Conservation (phyloP, 2,888 invertebrate species). For the Eupelmus urozonus region DNA sequence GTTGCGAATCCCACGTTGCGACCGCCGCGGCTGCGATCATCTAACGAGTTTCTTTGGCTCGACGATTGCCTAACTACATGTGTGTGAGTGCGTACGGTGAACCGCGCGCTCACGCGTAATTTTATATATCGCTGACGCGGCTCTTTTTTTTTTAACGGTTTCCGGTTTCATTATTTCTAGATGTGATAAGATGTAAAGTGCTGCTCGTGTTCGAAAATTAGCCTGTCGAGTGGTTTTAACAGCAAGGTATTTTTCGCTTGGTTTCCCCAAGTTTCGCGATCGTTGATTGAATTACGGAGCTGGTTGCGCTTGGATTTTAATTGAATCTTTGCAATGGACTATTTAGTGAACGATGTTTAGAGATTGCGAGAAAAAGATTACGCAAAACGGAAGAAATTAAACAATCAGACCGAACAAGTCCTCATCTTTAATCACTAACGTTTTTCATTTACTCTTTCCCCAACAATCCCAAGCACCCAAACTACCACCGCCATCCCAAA, state of each 20-base stretch:
- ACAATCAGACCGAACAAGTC: not conserved
- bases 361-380: not conserved
- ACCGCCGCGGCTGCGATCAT: constrained; percentile 62
- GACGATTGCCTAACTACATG: not conserved
- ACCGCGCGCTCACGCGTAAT: no score
- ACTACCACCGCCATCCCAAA: no score
- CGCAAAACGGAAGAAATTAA: not conserved
- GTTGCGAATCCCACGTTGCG: constrained; percentile 72
- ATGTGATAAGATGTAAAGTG: no score
- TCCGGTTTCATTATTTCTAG: not conserved
- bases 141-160: not conserved
- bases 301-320: not conserved
- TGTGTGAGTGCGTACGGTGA: not conserved
- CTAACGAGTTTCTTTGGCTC: constrained; percentile 15
- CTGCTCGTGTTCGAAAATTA: constrained; percentile 22
- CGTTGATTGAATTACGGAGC: not conserved
- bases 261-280: not conserved
- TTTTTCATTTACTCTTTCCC: not conserved
- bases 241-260: not conserved
- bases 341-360: no score
- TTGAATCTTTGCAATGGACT: no score
- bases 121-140: not conserved
- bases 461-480: no score
- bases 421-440: not conserved
- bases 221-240: not conserved